Base-by-base conservation (phyloP, 1,140 invertebrate species). In the Centruroides sculpturatus region DNA sequence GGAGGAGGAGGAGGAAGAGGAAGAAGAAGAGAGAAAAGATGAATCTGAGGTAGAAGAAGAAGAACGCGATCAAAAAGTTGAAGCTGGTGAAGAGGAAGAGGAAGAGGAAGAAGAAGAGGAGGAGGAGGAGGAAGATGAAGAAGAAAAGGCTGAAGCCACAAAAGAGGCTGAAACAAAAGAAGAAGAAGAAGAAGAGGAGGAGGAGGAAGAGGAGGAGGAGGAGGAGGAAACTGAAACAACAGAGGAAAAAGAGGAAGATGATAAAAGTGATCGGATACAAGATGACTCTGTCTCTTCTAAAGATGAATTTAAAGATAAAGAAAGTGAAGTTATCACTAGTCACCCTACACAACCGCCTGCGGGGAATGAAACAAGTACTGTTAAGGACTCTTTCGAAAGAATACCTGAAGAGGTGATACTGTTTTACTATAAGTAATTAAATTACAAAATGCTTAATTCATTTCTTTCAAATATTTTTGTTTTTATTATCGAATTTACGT, bases 1-100 rank as follows among this genome's bases (percentile, higher is more conserved):
- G 8, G 64, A 66, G 4, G 49, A 59, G 11, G 36, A 74, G 72
- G 35, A 64, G 75, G 46, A 71, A 74, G 35, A 41, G 0, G 5
- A 41, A 41, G 41, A 6, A 8, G 41, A 41, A 35, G n/a, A 53
- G 23, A 41, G 3, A 41, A 41, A 41, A 41, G 41, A 41, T 41
- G 41, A 41, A 6, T 41, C 8, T 41, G 8, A 41, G 41, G 5
- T 41, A 41, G 5, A 6, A 41, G 8, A 41, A 6, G 41, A 41
- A 41, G 8, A 41, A 6, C 41, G 23, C 23, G 2, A 23, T 1
- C 23, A 23, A 23, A 2, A 23, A 23, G 2, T 23, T 23, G 67
- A 71, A 57, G 49, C 55, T n/a, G 47, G 51, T 46, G 47, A 59
- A 54, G 49, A 34, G 48, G 41, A 57, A 56, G 66, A 64, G 56